Percentiles rank a stretch among this genome's conserved stretches.
phyloP scores from a whole-genome alignment of 2,888 invertebrate genomes.

The Tanypteryx hageni region DNA sequence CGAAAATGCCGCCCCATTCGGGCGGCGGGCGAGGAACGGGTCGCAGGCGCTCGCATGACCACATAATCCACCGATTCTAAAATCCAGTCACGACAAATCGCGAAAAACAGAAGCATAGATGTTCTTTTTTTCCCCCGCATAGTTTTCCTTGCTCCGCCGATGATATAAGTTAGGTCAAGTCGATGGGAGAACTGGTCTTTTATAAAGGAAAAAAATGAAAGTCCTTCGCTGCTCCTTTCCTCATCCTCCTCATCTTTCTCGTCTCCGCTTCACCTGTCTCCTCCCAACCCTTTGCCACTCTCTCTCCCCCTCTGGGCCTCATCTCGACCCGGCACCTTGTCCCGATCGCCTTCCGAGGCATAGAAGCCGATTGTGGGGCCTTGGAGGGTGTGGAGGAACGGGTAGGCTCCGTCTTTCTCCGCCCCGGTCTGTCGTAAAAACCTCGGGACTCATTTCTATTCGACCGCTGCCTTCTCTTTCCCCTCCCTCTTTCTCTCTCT shows the following conservation, averaged over 20 bases:
- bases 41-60: too few relatives aligned
- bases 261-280: not conserved
- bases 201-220: not conserved
- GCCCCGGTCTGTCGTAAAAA: slow-evolving; percentile 3
- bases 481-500: not conserved
- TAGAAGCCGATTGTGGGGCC: not conserved
- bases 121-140: too few relatives aligned
- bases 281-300: not conserved
- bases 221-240: not conserved
- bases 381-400: not conserved
- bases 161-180: too few relatives aligned
- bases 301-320: not conserved
- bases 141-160: too few relatives aligned
- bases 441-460: not conserved
- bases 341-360: not conserved
- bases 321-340: not conserved
- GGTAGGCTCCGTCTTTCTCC: not conserved
- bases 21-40: too few relatives aligned
- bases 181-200: too few relatives aligned
- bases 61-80: too few relatives aligned
- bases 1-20: too few relatives aligned
- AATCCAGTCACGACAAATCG: too few relatives aligned
- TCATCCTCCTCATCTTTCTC: not conserved
- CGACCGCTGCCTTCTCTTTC: slow-evolving; percentile 4
- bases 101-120: too few relatives aligned